Conservation (phyloP, 1,140 invertebrate genomes). For the Microplitis mediator region DNA sequence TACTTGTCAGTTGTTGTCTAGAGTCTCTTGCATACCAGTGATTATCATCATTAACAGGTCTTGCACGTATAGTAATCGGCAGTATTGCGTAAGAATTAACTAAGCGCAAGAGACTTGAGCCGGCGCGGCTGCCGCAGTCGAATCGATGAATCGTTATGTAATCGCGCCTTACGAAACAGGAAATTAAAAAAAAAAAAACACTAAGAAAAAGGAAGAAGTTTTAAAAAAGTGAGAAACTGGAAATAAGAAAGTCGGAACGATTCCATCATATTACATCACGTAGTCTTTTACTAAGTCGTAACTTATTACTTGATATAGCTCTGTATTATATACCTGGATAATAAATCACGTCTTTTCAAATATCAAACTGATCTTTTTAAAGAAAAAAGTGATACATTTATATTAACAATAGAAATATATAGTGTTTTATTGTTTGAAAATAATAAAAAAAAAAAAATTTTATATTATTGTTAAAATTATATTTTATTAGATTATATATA, state of each 20-base stretch:
- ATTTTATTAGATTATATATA: not conserved
- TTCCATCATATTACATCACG: constrained; percentile 32
- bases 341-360: not conserved
- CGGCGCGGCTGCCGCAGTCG: constrained; percentile 3
- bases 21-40: constrained; percentile 14
- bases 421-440: too few relatives aligned
- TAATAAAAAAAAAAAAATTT: too few relatives aligned
- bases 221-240: constrained; percentile 35
- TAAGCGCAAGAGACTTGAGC: constrained; percentile 15
- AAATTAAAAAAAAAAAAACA: constrained; percentile 27
- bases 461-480: not conserved
- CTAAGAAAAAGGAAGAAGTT: constrained; percentile 2
- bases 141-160: constrained; percentile 35
- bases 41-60: constrained; percentile 33
- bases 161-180: constrained; percentile 33
- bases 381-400: too few relatives aligned
- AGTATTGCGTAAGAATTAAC: constrained; percentile 30
- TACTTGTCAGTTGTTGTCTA: constrained; percentile 6
- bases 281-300: constrained; percentile 19
- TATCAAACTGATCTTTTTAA: too few relatives aligned
- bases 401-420: too few relatives aligned
- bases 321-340: not conserved
- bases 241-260: constrained; percentile 39
- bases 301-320: not conserved
- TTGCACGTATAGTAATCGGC: constrained; percentile 29